phyloP scores from a whole-genome alignment of 2,888 invertebrate genomes.

The Branchellion lobata region DNA sequence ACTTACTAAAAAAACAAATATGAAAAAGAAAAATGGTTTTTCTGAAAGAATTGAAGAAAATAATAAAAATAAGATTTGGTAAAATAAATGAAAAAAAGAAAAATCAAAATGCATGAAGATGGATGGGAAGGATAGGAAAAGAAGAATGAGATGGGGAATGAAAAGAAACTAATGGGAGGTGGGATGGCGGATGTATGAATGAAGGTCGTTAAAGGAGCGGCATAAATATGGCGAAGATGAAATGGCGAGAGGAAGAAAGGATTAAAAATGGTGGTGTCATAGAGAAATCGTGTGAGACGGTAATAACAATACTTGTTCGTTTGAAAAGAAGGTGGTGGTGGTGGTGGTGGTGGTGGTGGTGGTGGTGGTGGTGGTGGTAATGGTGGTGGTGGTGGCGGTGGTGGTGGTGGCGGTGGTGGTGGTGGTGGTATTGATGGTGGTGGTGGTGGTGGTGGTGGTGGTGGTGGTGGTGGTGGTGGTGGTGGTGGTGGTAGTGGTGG shows the following conservation, averaged over 20 bases:
- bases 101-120: too few relatives aligned
- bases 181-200: background rate
- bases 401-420: background rate
- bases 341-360: background rate
- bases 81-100: too few relatives aligned
- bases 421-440: background rate
- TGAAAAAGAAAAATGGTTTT: too few relatives aligned
- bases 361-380: background rate
- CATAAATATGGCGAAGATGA: background rate
- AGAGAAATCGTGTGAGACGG: background rate
- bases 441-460: background rate
- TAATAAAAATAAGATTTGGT: too few relatives aligned
- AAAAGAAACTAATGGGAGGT: background rate
- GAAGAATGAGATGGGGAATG: too few relatives aligned
- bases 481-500: background rate
- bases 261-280: conserved; percentile 9
- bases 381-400: background rate
- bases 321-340: background rate
- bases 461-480: background rate
- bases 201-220: background rate
- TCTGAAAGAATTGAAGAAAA: too few relatives aligned
- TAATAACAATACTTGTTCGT: background rate
- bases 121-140: too few relatives aligned
- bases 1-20: background rate
- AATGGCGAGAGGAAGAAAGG: background rate